phyloP scores from a whole-genome alignment of 2,888 invertebrate species.

The Synergus gifuensis region DNA sequence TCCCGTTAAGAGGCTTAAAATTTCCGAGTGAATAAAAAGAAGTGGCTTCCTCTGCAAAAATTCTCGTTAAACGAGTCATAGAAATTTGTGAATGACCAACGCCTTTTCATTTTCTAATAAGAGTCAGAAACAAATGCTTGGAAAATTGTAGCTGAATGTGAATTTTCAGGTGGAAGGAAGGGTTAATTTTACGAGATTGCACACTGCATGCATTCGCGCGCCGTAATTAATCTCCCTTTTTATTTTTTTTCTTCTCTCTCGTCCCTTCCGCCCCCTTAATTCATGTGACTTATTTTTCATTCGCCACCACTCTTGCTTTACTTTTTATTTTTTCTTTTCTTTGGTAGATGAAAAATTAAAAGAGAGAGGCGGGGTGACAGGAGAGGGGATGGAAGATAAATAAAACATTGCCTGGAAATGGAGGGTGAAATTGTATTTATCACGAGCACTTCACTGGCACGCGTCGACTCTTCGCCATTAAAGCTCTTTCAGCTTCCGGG shows the following conservation, averaged over 20 bases:
- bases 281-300: slow-evolving; percentile 17
- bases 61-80: slow-evolving; percentile 10
- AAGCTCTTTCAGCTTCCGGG: slow-evolving; percentile 14
- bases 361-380: background rate
- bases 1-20: slow-evolving; percentile 21
- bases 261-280: background rate
- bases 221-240: slow-evolving; percentile 33
- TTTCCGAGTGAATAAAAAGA: background rate
- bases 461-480: slow-evolving; percentile 23
- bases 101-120: slow-evolving; percentile 14
- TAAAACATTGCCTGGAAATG: slow-evolving; percentile 49
- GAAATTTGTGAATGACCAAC: slow-evolving; percentile 17
- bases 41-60: background rate
- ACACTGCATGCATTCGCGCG: slow-evolving; percentile 12
- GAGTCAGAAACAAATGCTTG: background rate
- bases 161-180: slow-evolving; percentile 22
- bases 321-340: background rate
- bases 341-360: background rate
- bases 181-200: slow-evolving; percentile 26
- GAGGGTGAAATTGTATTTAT: slow-evolving; percentile 35
- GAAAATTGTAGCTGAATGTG: slow-evolving; percentile 25
- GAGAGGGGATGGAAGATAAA: slow-evolving; percentile 47
- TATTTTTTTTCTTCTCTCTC: background rate
- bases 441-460: slow-evolving; percentile 23
- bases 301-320: background rate